A percentile compares a stretch with the other conserved stretches of the same genome.
phyloP scores from a whole-genome alignment of 2,797 vertebrate species.

The Rhinogobio ventralis region DNA sequence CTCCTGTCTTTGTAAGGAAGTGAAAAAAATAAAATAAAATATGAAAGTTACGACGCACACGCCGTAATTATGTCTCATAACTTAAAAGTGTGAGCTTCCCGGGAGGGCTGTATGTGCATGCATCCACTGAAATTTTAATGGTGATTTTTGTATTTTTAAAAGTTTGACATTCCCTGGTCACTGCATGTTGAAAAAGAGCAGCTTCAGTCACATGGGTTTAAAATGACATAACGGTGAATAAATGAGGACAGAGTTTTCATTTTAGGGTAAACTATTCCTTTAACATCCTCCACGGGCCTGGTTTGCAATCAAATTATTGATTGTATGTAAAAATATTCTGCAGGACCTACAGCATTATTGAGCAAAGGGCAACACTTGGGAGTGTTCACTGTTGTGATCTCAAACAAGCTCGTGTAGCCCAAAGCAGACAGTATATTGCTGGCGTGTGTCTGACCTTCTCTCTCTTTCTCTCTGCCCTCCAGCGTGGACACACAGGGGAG shows the following conservation, averaged over 20 bases:
- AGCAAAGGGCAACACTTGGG: conserved; percentile 9
- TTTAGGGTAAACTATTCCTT: not conserved
- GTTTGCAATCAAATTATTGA: conserved; percentile 25
- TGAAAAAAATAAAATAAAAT: not conserved
- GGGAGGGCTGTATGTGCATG: not conserved
- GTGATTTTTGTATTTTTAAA: not conserved
- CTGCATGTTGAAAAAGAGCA: conserved; percentile 4
- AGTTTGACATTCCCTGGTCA: not conserved
- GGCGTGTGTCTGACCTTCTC: conserved; percentile 43
- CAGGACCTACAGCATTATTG: conserved; percentile 4
- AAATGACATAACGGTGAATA: not conserved
- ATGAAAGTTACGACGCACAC: not conserved
- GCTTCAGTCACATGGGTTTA: conserved; percentile 1
- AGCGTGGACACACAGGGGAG: conserved; percentile 79
- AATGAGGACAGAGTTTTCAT: not conserved
- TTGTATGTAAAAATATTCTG: conserved; percentile 17
- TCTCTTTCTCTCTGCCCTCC: conserved; percentile 56
- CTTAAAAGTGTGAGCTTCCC: not conserved
- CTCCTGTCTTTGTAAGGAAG: not conserved
- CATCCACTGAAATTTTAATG: not conserved
- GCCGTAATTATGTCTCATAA: not conserved
- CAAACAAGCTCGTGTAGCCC: not conserved
- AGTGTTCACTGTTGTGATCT: not conserved
- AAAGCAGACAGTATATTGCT: not conserved
- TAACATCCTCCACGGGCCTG: not conserved